Percentiles rank a stretch among this genome's conserved stretches.
Evolutionary conservation across 2,113 vertebrate species (phyloP).

Genomic region (Cheirogaleus medius): DNA sequence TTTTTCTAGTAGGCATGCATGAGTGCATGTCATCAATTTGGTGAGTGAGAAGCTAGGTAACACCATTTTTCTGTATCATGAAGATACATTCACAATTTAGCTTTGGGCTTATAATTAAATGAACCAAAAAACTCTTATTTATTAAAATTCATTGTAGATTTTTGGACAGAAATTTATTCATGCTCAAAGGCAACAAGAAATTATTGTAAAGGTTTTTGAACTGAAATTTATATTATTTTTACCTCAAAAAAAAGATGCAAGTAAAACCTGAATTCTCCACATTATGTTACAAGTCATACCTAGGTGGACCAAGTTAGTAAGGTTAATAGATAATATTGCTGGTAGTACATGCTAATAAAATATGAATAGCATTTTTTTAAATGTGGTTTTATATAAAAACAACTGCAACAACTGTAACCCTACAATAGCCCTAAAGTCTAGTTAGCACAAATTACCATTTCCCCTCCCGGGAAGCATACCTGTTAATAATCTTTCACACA

Average conservation of each 20-base stretch:
- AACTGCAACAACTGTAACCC: not conserved
- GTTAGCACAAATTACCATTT: not conserved
- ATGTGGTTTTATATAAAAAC: not conserved
- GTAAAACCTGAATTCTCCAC: constrained; percentile 28
- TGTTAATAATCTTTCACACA: not conserved
- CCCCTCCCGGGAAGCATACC: not conserved
- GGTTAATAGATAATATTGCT: not conserved
- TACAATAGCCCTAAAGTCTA: not conserved
- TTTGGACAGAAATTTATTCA: constrained; percentile 48
- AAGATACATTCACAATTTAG: constrained; percentile 49
- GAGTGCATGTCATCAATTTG: constrained; percentile 48
- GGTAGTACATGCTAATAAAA: not conserved
- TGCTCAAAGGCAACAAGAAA: constrained; percentile 52
- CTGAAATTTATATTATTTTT: constrained; percentile 57
- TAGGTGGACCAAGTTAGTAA: not conserved
- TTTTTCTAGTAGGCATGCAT: constrained; percentile 30
- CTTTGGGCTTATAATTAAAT: constrained; percentile 66
- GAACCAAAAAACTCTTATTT: constrained; percentile 57
- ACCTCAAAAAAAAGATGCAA: not conserved
- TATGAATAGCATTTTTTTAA: not conserved
- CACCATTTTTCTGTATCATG: constrained; percentile 48
- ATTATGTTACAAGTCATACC: not conserved
- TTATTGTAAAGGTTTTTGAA: constrained; percentile 7
- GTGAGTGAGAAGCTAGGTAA: constrained; percentile 50
- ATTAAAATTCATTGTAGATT: constrained; percentile 53